Base-by-base conservation (phyloP, 2,797 vertebrate species). In the Fringilla coelebs region DNA sequence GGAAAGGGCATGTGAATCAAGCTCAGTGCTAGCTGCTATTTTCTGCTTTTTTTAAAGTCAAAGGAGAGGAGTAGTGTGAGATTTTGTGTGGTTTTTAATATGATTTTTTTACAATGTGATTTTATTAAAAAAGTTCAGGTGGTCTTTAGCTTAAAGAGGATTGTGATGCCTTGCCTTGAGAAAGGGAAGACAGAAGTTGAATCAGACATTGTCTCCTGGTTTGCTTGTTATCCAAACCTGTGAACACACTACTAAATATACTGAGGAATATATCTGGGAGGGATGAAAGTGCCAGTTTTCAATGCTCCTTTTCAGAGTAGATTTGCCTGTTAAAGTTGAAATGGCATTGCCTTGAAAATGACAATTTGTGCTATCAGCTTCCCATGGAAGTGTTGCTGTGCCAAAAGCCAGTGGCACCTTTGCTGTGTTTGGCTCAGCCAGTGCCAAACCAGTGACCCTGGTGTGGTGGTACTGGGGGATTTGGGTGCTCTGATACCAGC, bases 351-450 rank as follows among this genome's bases (percentile, higher is more conserved):
- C 49, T 85, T 82, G 65, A n/a, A 79, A 74, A 87, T 2, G 6
- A 8, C 45, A 55, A 1, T 43, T 73, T 3, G 1, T 2, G 17
- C 72, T 66, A 28, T 17, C 62, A 31, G 40, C 73, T 70, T 57
- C 57, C 34, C 3, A 11, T 5, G 36, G 48, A 19, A 85, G 22
- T 0, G 0, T 45, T 75, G 65, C 73, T 20, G 14, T 74, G 29
- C 91, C 48, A 25, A 20, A 62, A 62, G 4, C 18, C 2, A 1
- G 4, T 4, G 8, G 41, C 1, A 17, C 3, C 0, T 75, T 58
- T 51, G 66, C 55, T 75, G 43, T 74, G 36, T 19, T 34, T 48
- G 67, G 15, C 65, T 61, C 38, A 29, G 51, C 28, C 25, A 22
- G 67, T 3, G 4, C 75, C 57, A 49, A 13, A n/a, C 21, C 1